phyloP scores from a whole-genome alignment of 2,113 vertebrate genomes.

The Pionites leucogaster region DNA sequence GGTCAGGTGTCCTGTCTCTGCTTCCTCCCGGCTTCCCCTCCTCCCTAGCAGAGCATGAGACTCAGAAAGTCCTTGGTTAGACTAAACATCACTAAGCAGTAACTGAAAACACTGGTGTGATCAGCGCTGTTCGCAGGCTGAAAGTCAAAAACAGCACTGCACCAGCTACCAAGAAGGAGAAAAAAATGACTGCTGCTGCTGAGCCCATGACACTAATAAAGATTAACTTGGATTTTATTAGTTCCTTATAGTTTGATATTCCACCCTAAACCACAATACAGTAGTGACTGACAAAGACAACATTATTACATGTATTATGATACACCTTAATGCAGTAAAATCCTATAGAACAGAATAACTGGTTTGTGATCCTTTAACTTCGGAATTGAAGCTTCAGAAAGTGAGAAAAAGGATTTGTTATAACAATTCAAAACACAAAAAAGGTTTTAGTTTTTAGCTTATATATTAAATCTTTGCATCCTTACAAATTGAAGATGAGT shows the following conservation, averaged over 20 bases:
- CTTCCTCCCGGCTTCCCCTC: too few relatives aligned
- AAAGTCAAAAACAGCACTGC: too few relatives aligned
- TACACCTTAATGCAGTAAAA: background rate
- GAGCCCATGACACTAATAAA: background rate
- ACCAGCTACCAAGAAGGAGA: too few relatives aligned
- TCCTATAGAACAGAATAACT: background rate
- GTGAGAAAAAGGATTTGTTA: background rate
- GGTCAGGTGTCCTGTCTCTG: too few relatives aligned
- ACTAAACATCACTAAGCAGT: too few relatives aligned
- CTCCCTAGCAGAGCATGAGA: too few relatives aligned
- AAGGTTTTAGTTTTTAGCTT: background rate
- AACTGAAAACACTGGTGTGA: too few relatives aligned
- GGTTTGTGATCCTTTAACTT: background rate
- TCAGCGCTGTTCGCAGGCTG: too few relatives aligned
- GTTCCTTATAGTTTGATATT: background rate
- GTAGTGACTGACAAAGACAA: background rate
- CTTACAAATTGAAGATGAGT: background rate
- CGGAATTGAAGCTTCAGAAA: background rate
- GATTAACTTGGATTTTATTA: background rate
- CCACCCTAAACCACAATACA: background rate
- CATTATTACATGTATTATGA: background rate
- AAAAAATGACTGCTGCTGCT: too few relatives aligned
- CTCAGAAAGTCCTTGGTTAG: too few relatives aligned
- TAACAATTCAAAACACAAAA: background rate
- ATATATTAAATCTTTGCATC: background rate